Percentiles rank a stretch among this genome's conserved stretches.
Evolutionary conservation across 2,113 vertebrate species (phyloP).

Genomic region (Nyctereutes procyonoides): DNA sequence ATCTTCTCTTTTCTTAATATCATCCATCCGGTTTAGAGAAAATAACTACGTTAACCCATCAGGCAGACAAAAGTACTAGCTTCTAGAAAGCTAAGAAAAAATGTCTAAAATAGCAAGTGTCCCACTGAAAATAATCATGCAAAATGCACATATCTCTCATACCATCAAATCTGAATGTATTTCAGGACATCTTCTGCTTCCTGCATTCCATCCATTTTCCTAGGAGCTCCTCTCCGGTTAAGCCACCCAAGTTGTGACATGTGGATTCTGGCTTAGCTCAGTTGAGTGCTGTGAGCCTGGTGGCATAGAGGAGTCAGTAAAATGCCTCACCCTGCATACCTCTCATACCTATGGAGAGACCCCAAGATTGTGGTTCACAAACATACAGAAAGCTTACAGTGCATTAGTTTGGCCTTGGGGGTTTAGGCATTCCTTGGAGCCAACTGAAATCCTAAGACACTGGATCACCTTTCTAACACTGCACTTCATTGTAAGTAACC

Average conservation of each 20-base stretch:
- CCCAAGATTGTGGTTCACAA: slow-evolving; percentile 38
- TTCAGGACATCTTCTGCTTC: not conserved
- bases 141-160: not conserved
- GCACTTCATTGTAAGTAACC: not conserved
- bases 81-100: slow-evolving; percentile 19
- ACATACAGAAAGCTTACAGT: slow-evolving; percentile 38
- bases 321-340: slow-evolving; percentile 50
- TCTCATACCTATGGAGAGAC: slow-evolving; percentile 56
- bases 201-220: slow-evolving; percentile 40
- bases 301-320: not conserved
- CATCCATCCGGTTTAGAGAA: not conserved
- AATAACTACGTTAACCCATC: not conserved
- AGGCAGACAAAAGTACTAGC: not conserved
- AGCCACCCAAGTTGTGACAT: slow-evolving; percentile 67
- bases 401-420: not conserved
- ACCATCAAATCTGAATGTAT: not conserved
- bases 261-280: not conserved
- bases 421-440: not conserved
- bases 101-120: not conserved
- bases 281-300: not conserved
- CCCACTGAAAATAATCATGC: slow-evolving; percentile 2
- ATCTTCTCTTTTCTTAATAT: not conserved
- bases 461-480: not conserved
- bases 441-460: not conserved
- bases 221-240: not conserved